These are phyloP conservation scores for Autographa gamma DNA, from an alignment of 2,888 invertebrate species.

Conservation along the genomic window DNA sequence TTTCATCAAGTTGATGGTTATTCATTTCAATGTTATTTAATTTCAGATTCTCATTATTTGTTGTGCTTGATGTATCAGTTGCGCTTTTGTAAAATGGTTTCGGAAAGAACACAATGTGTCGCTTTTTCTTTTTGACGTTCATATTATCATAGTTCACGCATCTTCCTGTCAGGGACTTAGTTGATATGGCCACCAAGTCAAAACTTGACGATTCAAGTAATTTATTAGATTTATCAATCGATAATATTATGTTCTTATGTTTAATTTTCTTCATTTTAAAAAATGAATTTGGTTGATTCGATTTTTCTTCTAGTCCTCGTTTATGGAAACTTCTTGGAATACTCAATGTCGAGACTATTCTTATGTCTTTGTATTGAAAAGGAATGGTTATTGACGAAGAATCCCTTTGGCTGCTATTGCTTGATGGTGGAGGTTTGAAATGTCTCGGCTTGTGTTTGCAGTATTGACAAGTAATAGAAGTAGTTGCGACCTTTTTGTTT, in stretches of 20 bases:
- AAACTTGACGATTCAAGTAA: constrained; percentile 64
- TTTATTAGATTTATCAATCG: constrained; percentile 58
- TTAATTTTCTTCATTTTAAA: constrained; percentile 57
- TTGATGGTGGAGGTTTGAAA: constrained; percentile 29
- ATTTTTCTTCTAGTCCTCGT: constrained; percentile 41
- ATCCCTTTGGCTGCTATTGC: constrained; percentile 34
- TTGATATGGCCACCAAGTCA: constrained; percentile 72
- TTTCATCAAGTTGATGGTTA: constrained; percentile 45
- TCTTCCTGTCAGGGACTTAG: constrained; percentile 68
- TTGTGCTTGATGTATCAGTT: constrained; percentile 49
- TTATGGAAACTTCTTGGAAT: constrained; percentile 74
- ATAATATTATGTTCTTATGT: constrained; percentile 59
- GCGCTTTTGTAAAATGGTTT: constrained; percentile 60
- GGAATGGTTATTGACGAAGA: constrained; percentile 68
- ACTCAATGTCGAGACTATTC: constrained; percentile 79
- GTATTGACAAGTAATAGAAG: constrained; percentile 53
- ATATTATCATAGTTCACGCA: constrained; percentile 60
- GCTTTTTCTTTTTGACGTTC: constrained; percentile 45
- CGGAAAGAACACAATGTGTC: constrained; percentile 62
- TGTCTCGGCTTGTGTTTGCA: constrained; percentile 50
- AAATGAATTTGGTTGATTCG: constrained; percentile 33
- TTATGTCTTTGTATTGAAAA: constrained; percentile 64
- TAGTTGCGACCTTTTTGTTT: constrained; percentile 62
- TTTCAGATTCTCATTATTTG: constrained; percentile 30
- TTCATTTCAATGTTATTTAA: constrained; percentile 24